These are phyloP conservation scores for Trachurus trachurus DNA, from an alignment of 2,797 vertebrate species.

Conservation along the genomic window DNA sequence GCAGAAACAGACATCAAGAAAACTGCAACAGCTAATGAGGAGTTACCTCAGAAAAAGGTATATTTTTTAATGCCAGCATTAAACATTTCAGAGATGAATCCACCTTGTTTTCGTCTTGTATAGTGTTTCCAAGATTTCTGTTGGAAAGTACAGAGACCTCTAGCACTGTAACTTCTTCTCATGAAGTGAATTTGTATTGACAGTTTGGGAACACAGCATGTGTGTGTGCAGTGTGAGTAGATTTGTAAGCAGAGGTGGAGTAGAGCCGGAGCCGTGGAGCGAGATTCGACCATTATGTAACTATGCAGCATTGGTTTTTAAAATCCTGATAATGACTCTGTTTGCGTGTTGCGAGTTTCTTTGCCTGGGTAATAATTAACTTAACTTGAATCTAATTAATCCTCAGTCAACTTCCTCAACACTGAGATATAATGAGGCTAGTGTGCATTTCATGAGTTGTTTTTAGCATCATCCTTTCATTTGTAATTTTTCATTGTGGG, in stretches of 20 bases:
- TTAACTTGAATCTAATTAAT: conserved; percentile 24
- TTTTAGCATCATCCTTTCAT: conserved; percentile 29
- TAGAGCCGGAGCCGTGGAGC: too few species aligned
- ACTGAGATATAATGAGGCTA: conserved; percentile 29
- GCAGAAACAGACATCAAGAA: background rate
- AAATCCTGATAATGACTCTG: conserved; percentile 5
- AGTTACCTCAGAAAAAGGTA: background rate
- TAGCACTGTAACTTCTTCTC: background rate
- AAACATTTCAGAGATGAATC: background rate
- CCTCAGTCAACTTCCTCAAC: background rate
- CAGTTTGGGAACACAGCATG: background rate
- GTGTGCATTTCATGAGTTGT: conserved; percentile 24
- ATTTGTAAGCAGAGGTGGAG: background rate
- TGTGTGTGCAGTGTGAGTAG: too few species aligned
- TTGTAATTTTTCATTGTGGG: conserved; percentile 25
- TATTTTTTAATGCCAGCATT: conserved; percentile 12
- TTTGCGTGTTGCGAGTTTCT: background rate
- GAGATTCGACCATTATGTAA: background rate
- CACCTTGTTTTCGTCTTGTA: background rate
- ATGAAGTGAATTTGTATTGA: background rate
- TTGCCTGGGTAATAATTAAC: conserved; percentile 22
- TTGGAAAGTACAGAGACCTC: background rate
- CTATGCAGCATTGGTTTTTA: background rate
- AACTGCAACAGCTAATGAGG: background rate
- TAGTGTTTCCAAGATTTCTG: background rate